A percentile compares a stretch with the other conserved stretches of the same genome.
These are phyloP conservation scores for Diabrotica balteata DNA, from an alignment of 2,888 invertebrate species.

Conservation along the genomic window DNA sequence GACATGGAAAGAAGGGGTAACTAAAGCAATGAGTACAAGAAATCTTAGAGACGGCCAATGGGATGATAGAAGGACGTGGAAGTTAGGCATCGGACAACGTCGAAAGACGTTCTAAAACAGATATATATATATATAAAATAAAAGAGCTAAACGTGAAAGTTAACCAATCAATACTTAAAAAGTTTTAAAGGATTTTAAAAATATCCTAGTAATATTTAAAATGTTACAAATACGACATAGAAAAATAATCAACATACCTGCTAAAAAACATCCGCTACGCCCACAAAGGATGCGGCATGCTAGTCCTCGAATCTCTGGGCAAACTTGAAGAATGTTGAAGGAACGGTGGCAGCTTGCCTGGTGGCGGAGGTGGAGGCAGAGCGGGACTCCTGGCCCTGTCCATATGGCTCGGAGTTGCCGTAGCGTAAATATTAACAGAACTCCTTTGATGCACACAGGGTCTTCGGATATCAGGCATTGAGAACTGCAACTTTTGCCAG, in stretches of 20 bases:
- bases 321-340: conserved; percentile 62
- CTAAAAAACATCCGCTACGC: conserved; percentile 76
- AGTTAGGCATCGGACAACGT: no score
- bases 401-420: conserved; percentile 61
- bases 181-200: no score
- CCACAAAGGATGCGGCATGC: conserved; percentile 76
- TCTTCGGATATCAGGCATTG: conserved; percentile 82
- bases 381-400: conserved; percentile 68
- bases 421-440: conserved; percentile 76
- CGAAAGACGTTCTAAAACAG: no score
- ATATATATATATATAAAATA: no score
- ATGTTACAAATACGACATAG: no score
- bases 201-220: no score
- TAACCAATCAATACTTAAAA: no score
- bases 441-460: conserved; percentile 70
- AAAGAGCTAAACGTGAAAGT: no score
- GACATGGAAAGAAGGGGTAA: no score
- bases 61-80: no score
- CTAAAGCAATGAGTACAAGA: no score
- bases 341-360: conserved; percentile 68
- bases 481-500: conserved; percentile 94
- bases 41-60: no score
- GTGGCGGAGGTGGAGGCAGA: conserved; percentile 66
- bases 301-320: conserved; percentile 62
- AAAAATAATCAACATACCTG: conserved; percentile 50